Percentiles rank a stretch among this genome's conserved stretches.
Conservation (phyloP, 2,888 invertebrate genomes). For the Galerucella calmariensis region DNA sequence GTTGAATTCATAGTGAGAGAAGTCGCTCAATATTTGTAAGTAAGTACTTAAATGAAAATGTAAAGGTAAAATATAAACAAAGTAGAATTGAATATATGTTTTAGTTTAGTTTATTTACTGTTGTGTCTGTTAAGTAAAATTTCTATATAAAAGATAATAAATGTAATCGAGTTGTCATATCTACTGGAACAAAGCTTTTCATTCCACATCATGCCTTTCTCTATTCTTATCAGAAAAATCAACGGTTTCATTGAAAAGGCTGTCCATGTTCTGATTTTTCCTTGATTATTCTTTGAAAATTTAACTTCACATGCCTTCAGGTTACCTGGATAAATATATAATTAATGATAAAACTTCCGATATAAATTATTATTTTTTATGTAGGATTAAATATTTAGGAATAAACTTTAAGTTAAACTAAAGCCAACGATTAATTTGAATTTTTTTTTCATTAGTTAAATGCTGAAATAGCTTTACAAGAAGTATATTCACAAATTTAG, state of each 20-base stretch:
- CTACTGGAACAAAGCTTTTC: too few species aligned
- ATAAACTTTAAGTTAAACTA: background rate
- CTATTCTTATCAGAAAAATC: too few species aligned
- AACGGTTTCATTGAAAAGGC: too few species aligned
- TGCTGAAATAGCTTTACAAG: background rate
- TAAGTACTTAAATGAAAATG: background rate
- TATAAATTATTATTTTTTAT: background rate
- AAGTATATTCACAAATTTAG: background rate
- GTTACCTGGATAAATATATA: too few species aligned
- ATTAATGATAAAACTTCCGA: too few species aligned
- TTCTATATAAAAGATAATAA: background rate
- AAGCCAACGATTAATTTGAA: background rate
- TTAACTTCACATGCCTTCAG: too few species aligned
- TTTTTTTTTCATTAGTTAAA: background rate
- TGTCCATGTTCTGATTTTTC: too few species aligned
- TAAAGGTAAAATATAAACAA: background rate
- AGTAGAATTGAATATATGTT: background rate
- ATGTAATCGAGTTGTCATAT: background rate
- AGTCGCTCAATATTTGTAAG: slow-evolving; percentile 57
- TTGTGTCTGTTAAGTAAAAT: background rate
- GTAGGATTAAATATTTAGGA: background rate
- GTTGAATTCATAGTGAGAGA: slow-evolving; percentile 55
- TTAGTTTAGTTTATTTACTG: slow-evolving; percentile 4
- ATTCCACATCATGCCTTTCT: too few species aligned
- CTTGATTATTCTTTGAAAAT: too few species aligned